Conservation (phyloP, 2,888 invertebrate species). For the Mesorhabditis spiculigera region DNA sequence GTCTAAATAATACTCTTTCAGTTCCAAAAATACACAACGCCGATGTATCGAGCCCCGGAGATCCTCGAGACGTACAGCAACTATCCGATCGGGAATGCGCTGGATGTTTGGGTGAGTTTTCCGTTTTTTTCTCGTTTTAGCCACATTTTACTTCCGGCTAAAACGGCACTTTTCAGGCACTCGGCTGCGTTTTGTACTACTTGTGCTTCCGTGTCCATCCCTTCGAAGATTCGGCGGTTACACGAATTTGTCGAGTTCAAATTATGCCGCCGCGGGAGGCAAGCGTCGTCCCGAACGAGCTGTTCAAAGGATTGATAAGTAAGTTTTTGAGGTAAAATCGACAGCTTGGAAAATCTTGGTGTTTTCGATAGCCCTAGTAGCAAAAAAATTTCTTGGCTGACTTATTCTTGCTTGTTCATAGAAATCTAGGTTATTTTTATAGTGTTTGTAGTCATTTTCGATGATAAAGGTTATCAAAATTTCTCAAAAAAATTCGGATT, state of each 20-base stretch:
- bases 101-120: constrained; percentile 78
- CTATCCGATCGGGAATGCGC: constrained; percentile 81
- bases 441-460: too few relatives aligned
- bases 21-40: constrained; percentile 67
- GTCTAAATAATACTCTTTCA: constrained; percentile 46
- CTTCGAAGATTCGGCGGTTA: constrained; percentile 87
- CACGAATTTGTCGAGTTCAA: constrained; percentile 88
- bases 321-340: constrained; percentile 54
- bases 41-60: constrained; percentile 92
- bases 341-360: background rate
- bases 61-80: constrained; percentile 97
- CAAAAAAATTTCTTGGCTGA: too few relatives aligned
- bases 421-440: too few relatives aligned
- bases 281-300: constrained; percentile 51
- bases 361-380: background rate
- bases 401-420: too few relatives aligned
- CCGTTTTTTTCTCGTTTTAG: background rate
- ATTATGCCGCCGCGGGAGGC: constrained; percentile 67
- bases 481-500: too few relatives aligned
- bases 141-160: too few relatives aligned
- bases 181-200: constrained; percentile 89
- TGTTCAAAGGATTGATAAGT: constrained; percentile 86
- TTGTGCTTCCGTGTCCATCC: constrained; percentile 91
- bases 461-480: too few relatives aligned
- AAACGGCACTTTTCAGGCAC: constrained; percentile 65